Percentiles rank a stretch among this genome's conserved stretches.
These are phyloP conservation scores for Trissolcus basalis DNA, from an alignment of 1,140 invertebrate genomes.

Conservation along the genomic window DNA sequence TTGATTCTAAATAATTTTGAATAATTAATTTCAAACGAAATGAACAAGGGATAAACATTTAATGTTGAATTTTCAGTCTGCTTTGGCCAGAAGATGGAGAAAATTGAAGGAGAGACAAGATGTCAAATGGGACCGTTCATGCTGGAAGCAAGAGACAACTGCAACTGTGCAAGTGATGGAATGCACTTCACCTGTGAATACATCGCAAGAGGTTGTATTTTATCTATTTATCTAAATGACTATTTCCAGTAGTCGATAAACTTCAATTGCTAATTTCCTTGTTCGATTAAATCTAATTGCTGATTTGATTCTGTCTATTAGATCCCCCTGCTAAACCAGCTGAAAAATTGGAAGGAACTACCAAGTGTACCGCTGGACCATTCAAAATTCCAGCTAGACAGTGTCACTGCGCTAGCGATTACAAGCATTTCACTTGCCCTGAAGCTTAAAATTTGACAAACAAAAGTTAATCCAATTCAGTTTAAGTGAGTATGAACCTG, in stretches of 20 bases:
- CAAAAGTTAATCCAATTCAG: too few relatives aligned
- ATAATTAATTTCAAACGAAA: too few relatives aligned
- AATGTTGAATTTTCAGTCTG: too few relatives aligned
- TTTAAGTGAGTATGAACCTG: too few relatives aligned
- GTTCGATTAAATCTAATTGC: not conserved
- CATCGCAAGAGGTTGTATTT: not conserved
- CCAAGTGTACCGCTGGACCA: slow-evolving; percentile 7
- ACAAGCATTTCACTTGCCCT: slow-evolving; percentile 22
- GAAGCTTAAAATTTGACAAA: not conserved
- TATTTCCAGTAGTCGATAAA: too few relatives aligned
- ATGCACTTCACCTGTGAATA: slow-evolving; percentile 9
- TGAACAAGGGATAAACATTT: too few relatives aligned
- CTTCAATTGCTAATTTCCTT: too few relatives aligned
- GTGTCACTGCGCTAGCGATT: slow-evolving; percentile 29
- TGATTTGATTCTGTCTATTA: not conserved
- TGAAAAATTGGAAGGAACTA: slow-evolving; percentile 10
- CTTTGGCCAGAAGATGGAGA: not conserved
- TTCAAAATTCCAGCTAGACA: slow-evolving; percentile 13
- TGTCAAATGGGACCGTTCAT: slow-evolving; percentile 18
- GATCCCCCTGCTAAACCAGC: slow-evolving; percentile 19
- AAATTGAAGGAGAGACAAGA: slow-evolving; percentile 9
- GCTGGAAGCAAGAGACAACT: slow-evolving; percentile 14
- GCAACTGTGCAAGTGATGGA: slow-evolving; percentile 10
- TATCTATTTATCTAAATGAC: too few relatives aligned
- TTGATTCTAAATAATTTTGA: too few relatives aligned